Evolutionary conservation across 2,888 invertebrate genomes (phyloP).

Genomic region (Hydraecia micacea): DNA sequence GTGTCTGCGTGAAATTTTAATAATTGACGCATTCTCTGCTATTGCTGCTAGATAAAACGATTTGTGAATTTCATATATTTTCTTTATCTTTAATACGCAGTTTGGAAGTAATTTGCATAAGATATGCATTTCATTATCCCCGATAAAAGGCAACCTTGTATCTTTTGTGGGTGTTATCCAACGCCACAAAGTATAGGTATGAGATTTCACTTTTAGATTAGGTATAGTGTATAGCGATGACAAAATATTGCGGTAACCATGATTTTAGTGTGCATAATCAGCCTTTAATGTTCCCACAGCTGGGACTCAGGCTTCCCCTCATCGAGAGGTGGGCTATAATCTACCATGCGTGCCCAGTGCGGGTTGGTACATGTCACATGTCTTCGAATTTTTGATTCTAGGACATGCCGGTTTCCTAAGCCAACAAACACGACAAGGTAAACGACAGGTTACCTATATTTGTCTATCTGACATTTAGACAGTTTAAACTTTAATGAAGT

Average conservation of each 20-base stretch:
- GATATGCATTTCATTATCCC: not conserved
- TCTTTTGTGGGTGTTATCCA: not conserved
- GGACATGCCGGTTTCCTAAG: not conserved
- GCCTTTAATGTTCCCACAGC: not conserved
- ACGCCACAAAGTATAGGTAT: not conserved
- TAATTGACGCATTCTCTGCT: conserved; percentile 60
- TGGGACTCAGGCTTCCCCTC: not conserved
- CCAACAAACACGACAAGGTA: not conserved
- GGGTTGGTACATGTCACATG: not conserved
- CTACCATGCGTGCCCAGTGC: not conserved
- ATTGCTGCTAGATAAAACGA: conserved; percentile 32
- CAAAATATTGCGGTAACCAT: not conserved
- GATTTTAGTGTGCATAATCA: not conserved
- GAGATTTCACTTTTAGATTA: not conserved
- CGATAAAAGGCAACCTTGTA: not conserved
- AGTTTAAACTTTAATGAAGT: not conserved
- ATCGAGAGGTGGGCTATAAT: not conserved
- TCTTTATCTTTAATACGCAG: conserved; percentile 49
- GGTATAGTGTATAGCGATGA: not conserved
- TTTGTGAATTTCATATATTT: conserved; percentile 24
- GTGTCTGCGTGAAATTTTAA: conserved; percentile 66
- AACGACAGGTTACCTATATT: not conserved
- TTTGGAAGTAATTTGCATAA: not conserved
- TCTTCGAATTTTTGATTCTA: not conserved
- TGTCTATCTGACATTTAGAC: not conserved